phyloP scores from a whole-genome alignment of 2,797 vertebrate genomes.

The Galagoides demidoff region DNA sequence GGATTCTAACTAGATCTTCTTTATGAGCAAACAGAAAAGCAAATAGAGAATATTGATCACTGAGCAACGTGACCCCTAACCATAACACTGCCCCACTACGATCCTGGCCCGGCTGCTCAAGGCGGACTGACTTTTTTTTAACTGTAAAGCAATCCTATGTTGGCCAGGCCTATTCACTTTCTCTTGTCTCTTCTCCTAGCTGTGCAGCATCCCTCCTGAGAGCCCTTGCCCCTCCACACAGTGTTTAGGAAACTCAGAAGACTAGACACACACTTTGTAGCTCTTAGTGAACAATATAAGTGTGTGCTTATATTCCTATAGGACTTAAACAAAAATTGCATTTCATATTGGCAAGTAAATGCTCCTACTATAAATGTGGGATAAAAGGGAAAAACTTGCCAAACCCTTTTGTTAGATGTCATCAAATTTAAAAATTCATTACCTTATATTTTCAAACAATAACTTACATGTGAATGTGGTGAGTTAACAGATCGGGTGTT shows the following conservation, averaged over 20 bases:
- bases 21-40: conserved; percentile 71
- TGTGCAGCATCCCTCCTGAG: neutral
- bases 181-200: neutral
- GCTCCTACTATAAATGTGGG: neutral
- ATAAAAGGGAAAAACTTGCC: neutral
- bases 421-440: conserved; percentile 28
- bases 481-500: neutral
- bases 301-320: neutral
- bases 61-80: neutral
- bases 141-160: neutral
- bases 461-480: conserved; percentile 65
- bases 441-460: conserved; percentile 2
- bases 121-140: neutral
- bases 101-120: neutral
- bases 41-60: conserved; percentile 74
- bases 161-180: too few species aligned
- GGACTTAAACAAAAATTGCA: neutral
- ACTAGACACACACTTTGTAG: neutral
- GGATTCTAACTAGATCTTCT: conserved; percentile 78
- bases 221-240: neutral
- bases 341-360: neutral
- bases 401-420: neutral
- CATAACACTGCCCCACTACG: neutral
- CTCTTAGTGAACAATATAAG: neutral
- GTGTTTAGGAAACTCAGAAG: neutral